Percentiles rank a stretch among this genome's conserved stretches.
phyloP scores from a whole-genome alignment of 2,113 vertebrate genomes.

The Urocitellus parryii region DNA sequence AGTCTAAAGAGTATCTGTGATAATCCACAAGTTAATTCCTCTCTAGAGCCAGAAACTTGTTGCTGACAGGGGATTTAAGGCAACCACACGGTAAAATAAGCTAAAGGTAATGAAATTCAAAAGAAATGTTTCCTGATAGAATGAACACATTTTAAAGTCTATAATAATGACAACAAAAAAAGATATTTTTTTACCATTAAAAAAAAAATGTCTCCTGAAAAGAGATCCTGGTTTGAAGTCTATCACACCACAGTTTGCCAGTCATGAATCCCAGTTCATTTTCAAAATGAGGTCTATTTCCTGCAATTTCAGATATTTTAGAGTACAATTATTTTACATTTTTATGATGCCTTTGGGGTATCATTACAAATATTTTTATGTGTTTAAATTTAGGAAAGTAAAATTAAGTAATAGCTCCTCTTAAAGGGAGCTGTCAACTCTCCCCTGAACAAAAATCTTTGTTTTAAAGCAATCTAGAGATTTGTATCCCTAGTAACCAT shows the following conservation, averaged over 20 bases:
- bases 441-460: constrained; percentile 84
- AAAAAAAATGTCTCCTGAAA: constrained; percentile 77
- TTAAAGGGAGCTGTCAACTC: constrained; percentile 86
- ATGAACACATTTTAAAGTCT: constrained; percentile 15
- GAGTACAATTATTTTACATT: constrained; percentile 88
- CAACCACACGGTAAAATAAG: neutral
- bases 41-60: neutral
- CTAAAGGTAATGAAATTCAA: constrained; percentile 18
- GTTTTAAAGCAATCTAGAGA: constrained; percentile 86
- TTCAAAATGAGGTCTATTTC: constrained; percentile 85
- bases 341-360: constrained; percentile 89
- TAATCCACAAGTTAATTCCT: neutral
- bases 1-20: neutral
- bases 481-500: constrained; percentile 86
- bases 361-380: constrained; percentile 88
- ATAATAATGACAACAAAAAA: constrained; percentile 43
- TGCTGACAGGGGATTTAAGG: neutral
- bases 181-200: neutral
- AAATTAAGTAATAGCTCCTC: constrained; percentile 88
- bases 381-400: constrained; percentile 88
- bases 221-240: constrained; percentile 75
- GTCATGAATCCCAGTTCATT: constrained; percentile 79
- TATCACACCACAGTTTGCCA: constrained; percentile 76
- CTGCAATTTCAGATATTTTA: constrained; percentile 88
- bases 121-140: constrained; percentile 24